Percentiles rank a stretch among this genome's conserved stretches.
Evolutionary conservation across 1,140 invertebrate species (phyloP).

Genomic region (Triops cancriformis): DNA sequence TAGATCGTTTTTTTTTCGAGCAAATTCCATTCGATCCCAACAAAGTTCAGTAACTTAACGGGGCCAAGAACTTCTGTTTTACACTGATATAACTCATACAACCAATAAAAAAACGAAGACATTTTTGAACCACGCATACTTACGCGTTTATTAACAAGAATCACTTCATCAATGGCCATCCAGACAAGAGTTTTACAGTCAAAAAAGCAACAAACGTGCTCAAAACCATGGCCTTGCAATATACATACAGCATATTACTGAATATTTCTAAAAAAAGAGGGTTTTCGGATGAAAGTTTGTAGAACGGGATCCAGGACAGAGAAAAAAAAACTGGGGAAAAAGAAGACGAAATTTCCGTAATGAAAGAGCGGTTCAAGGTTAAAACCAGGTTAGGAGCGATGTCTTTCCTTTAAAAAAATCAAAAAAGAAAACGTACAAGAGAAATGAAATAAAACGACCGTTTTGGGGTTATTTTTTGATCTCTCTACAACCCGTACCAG

Average conservation of each 20-base stretch:
- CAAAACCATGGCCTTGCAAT: conserved; percentile 6
- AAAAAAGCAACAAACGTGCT: conserved; percentile 14
- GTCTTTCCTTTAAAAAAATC: too few relatives aligned
- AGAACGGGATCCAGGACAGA: neutral
- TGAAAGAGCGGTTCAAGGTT: neutral
- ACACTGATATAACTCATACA: too few relatives aligned
- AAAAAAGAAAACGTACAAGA: neutral
- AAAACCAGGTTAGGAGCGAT: neutral
- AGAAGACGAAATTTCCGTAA: neutral
- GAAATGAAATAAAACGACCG: neutral
- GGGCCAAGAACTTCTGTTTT: too few relatives aligned
- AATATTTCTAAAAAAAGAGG: neutral
- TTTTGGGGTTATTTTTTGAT: neutral
- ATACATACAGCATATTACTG: conserved; percentile 6
- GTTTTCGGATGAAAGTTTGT: neutral
- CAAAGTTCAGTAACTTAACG: too few relatives aligned
- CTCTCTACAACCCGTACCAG: conserved; percentile 5
- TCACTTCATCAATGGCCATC: conserved; percentile 7
- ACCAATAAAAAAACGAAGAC: neutral
- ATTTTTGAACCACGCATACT: conserved; percentile 14
- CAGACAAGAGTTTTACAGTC: conserved; percentile 9
- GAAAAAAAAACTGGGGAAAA: neutral
- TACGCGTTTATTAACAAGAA: conserved; percentile 14
- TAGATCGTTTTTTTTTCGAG: too few relatives aligned
- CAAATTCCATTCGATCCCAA: too few relatives aligned